Evolutionary conservation across 2,797 vertebrate species (phyloP).

Genomic region (Halcyon smyrnensis): DNA sequence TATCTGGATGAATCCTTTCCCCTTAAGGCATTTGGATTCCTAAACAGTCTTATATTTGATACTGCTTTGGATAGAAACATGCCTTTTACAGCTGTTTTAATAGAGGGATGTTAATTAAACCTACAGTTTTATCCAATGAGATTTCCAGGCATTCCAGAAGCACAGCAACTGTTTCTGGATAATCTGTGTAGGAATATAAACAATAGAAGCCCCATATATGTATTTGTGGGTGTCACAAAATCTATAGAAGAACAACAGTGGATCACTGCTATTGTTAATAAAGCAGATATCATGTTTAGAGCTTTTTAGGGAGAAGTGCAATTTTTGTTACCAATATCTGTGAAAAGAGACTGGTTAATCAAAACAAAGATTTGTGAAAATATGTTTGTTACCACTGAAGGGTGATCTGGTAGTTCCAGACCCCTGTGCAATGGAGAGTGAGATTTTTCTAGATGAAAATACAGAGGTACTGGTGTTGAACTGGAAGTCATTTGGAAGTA

Average conservation of each 20-base stretch:
- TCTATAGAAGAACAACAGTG: background rate
- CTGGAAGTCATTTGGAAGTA: background rate
- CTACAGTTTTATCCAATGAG: background rate
- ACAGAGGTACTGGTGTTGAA: background rate
- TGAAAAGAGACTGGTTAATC: background rate
- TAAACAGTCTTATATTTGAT: fast-evolving
- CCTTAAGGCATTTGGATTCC: background rate
- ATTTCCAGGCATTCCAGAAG: background rate
- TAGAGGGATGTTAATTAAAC: background rate
- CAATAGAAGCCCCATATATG: background rate
- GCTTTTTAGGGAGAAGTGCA: background rate
- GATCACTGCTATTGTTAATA: background rate
- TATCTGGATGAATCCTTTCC: background rate
- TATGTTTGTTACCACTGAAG: background rate
- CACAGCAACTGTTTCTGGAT: background rate
- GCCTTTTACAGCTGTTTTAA: background rate
- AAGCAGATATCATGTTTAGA: background rate
- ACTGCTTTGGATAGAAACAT: background rate
- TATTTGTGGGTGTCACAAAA: background rate
- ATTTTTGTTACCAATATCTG: background rate
- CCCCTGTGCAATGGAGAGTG: background rate
- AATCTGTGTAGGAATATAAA: background rate
- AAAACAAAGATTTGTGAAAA: background rate
- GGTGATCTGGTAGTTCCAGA: background rate
- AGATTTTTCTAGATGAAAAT: background rate